A percentile compares a stretch with the other conserved stretches of the same genome.
phyloP scores from a whole-genome alignment of 2,113 vertebrate species.

The Macquaria ambigua region DNA sequence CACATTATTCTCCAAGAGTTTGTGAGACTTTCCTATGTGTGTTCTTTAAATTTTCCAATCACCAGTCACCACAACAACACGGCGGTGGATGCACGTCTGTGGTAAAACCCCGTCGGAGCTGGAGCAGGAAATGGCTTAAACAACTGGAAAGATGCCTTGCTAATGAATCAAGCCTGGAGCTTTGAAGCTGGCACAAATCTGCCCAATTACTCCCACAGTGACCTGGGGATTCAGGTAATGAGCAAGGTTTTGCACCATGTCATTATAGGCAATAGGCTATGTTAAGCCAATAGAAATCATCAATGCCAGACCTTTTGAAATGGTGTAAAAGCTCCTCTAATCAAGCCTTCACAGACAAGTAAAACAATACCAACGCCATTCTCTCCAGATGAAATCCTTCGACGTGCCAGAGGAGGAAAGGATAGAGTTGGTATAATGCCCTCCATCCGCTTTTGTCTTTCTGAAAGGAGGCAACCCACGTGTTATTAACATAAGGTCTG shows the following conservation, averaged over 20 bases:
- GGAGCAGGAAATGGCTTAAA: constrained; percentile 24
- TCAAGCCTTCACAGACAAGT: constrained; percentile 66
- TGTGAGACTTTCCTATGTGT: background rate
- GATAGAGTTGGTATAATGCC: constrained; percentile 44
- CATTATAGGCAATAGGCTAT: constrained; percentile 33
- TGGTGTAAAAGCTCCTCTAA: constrained; percentile 60
- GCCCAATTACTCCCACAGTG: constrained; percentile 51
- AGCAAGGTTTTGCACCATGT: constrained; percentile 40
- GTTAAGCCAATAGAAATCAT: constrained; percentile 48
- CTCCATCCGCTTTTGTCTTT: constrained; percentile 68
- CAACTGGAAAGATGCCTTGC: constrained; percentile 5
- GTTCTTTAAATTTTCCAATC: background rate
- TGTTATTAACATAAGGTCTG: constrained; percentile 80
- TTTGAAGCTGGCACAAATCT: constrained; percentile 46
- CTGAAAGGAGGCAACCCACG: constrained; percentile 70
- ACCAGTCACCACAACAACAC: background rate
- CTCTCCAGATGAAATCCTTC: constrained; percentile 45
- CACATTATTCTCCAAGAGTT: background rate
- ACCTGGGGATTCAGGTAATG: constrained; percentile 60
- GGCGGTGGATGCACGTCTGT: background rate
- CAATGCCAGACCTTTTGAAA: constrained; percentile 47
- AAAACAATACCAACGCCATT: constrained; percentile 56
- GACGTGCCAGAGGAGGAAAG: constrained; percentile 29
- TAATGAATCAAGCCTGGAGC: constrained; percentile 33
- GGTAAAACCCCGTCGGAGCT: background rate